Evolutionary conservation across 1,140 invertebrate genomes (phyloP), one percentile per base, ranked within the genome.

Genomic region (Patella vulgata): DNA sequence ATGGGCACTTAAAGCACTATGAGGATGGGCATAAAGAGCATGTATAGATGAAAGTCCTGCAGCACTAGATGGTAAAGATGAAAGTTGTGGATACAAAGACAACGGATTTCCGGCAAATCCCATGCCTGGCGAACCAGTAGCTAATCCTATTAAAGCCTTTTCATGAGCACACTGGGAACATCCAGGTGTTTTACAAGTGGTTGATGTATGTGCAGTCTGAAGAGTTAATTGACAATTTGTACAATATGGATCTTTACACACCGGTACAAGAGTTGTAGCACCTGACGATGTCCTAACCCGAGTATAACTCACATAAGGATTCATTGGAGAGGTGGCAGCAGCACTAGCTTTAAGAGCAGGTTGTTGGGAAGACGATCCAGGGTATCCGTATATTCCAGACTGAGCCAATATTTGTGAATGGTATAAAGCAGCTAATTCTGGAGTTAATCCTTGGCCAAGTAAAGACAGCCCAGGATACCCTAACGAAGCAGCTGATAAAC

Each of bases 121-220:
- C 5, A 36, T 36, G n/a, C n/a, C n/a, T n/a, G n/a, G n/a, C 33
- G 33, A 36, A 14, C 33, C 33, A 36, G 67, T 66, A 55, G 70
- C 69, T 9, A 77, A 59, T 36, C 72, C 77, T 88, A 91, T 91
- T 1, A 80, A 67, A 44, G 92, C 73, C 82, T 97, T 96, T 80
- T 96, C 94, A 80, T 97, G 95, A 82, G 95, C 94, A 84, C 96
- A 98, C 82, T 97, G 95, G 3, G 93, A 92, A 85, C 95, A 97
- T 9, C 94, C 95, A 60, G 92, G 92, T 17, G 92, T 91, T n/a
- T 93, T 95, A 81, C 94, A 96, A 14, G 73, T 73, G 0, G 91
- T 88, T 33, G 90, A 77, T 65, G 84, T 65, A 76, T 79, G 82
- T 52, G 77, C 91, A 73, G 91, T 93, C 82, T 95, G 93, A 79